phyloP scores from a whole-genome alignment of 1,140 invertebrate genomes.

The Triops cancriformis region DNA sequence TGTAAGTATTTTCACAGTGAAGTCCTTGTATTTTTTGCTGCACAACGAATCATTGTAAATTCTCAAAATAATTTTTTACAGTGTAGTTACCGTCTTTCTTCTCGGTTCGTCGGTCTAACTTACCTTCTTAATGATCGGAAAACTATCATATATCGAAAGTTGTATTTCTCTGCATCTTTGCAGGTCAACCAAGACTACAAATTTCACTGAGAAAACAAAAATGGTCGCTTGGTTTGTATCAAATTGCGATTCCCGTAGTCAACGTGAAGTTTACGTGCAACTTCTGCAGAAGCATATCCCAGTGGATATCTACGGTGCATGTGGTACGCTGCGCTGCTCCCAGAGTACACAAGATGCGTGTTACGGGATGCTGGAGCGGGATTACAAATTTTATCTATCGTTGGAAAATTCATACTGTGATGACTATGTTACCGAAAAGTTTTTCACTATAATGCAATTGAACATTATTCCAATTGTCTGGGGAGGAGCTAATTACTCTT shows the following conservation, averaged over 20 bases:
- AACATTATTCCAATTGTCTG: constrained; percentile 32
- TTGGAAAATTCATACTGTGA: constrained; percentile 33
- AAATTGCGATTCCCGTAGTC: constrained; percentile 40
- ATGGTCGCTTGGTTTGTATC: constrained; percentile 42
- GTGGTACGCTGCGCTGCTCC: constrained; percentile 33
- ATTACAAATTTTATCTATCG: constrained; percentile 30
- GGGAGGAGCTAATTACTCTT: constrained; percentile 32
- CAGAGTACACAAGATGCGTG: constrained; percentile 27
- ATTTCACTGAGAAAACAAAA: constrained; percentile 31
- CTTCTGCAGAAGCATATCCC: constrained; percentile 40
- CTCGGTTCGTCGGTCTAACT: too few relatives aligned
- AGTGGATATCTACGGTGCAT: constrained; percentile 46
- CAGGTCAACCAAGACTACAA: constrained; percentile 3
- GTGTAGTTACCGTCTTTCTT: too few relatives aligned
- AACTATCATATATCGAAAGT: neutral
- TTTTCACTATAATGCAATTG: constrained; percentile 33
- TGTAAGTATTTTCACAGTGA: too few relatives aligned
- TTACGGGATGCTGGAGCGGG: constrained; percentile 31
- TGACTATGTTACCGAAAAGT: constrained; percentile 38
- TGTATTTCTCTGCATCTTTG: neutral
- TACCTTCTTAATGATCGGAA: too few relatives aligned
- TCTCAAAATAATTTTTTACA: too few relatives aligned
- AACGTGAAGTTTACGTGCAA: constrained; percentile 38
- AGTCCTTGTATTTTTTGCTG: too few relatives aligned
- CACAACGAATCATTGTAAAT: too few relatives aligned